Evolutionary conservation across 2,113 vertebrate species (phyloP).

Genomic region (Phyllopteryx taeniolatus): DNA sequence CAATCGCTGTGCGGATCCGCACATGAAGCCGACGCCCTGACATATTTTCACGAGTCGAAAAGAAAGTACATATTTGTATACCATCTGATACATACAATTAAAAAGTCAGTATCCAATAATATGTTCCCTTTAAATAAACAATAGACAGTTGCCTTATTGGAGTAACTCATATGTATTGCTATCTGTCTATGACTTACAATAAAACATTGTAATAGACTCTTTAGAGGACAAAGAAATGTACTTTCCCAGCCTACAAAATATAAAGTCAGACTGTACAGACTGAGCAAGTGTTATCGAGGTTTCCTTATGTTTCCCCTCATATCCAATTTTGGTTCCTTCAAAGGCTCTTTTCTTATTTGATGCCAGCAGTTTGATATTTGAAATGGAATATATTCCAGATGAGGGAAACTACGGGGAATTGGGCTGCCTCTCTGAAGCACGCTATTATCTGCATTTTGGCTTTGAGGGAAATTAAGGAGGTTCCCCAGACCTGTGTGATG

Average conservation of each 20-base stretch:
- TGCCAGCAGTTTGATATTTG: constrained; percentile 1
- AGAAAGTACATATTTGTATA: too few relatives aligned
- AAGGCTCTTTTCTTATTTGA: not conserved
- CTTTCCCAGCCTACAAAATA: not conserved
- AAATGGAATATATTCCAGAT: constrained; percentile 1
- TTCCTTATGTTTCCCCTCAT: not conserved
- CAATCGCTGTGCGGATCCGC: too few relatives aligned
- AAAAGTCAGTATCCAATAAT: too few relatives aligned
- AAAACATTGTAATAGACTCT: not conserved
- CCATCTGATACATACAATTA: too few relatives aligned
- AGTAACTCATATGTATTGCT: too few relatives aligned
- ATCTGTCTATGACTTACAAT: too few relatives aligned
- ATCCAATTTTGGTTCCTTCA: not conserved
- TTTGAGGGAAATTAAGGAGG: constrained; percentile 5
- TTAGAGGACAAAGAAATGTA: not conserved
- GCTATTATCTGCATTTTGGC: constrained; percentile 8
- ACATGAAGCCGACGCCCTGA: too few relatives aligned
- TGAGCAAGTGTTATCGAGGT: not conserved
- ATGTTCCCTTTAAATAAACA: too few relatives aligned
- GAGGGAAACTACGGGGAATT: constrained; percentile 5
- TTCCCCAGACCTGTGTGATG: not conserved
- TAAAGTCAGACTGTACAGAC: not conserved
- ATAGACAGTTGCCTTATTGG: too few relatives aligned
- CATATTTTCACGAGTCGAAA: too few relatives aligned
- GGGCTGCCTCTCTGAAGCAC: not conserved